These are phyloP conservation scores for Gobiocypris rarus DNA, from an alignment of 2,113 vertebrate genomes.

Conservation along the genomic window DNA sequence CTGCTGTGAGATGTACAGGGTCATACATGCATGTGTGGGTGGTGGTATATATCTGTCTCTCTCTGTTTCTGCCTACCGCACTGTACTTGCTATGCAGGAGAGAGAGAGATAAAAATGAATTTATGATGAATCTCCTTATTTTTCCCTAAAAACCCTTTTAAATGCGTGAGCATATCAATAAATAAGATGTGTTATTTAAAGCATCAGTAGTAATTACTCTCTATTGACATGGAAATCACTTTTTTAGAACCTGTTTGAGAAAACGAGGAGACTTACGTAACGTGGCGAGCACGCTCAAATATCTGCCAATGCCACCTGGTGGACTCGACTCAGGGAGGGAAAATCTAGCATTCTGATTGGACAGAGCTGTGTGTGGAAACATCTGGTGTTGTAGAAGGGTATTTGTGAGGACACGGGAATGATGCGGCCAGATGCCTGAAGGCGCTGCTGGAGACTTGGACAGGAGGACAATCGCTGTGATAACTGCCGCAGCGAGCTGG, in stretches of 20 bases:
- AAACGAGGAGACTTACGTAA: conserved; percentile 42
- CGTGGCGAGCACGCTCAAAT: background rate
- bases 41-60: conserved; percentile 56
- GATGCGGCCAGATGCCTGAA: conserved; percentile 27
- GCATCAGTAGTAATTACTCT: conserved; percentile 29
- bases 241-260: conserved; percentile 15
- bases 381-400: conserved; percentile 53
- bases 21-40: conserved; percentile 72
- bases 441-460: conserved; percentile 49
- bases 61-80: conserved; percentile 42
- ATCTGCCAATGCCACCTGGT: conserved; percentile 57
- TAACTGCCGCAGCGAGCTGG: conserved; percentile 23
- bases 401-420: conserved; percentile 37
- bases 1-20: conserved; percentile 67
- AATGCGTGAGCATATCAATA: conserved; percentile 21
- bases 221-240: conserved; percentile 30
- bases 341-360: conserved; percentile 40
- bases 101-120: background rate
- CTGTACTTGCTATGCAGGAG: conserved; percentile 26
- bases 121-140: conserved; percentile 9
- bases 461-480: conserved; percentile 20
- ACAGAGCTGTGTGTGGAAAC: conserved; percentile 38
- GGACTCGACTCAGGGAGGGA: conserved; percentile 30
- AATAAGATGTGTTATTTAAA: conserved; percentile 35
- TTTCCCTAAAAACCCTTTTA: background rate